Evolutionary conservation across 2,888 invertebrate genomes (phyloP).

Genomic region (Selenia dentaria): DNA sequence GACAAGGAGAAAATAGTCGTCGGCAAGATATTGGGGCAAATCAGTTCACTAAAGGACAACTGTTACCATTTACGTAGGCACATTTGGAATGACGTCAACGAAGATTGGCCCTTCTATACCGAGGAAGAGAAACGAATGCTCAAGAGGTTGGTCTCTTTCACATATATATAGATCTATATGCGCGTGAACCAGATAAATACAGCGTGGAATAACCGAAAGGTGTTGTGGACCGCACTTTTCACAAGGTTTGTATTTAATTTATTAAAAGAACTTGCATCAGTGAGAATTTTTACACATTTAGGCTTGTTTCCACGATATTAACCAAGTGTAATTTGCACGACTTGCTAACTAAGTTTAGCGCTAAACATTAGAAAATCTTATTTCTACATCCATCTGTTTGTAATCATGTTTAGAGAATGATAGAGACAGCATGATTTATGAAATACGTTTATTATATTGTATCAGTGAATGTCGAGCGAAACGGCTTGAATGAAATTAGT

Average conservation of each 20-base stretch:
- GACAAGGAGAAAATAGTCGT: slow-evolving; percentile 92
- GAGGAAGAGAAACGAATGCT: slow-evolving; percentile 95
- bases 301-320: too few species aligned
- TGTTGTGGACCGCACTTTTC: neutral
- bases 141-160: slow-evolving; percentile 86
- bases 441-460: too few species aligned
- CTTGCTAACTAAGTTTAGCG: too few species aligned
- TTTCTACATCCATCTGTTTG: too few species aligned
- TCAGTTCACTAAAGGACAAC: slow-evolving; percentile 94
- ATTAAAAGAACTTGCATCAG: neutral
- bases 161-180: neutral
- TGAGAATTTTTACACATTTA: too few species aligned
- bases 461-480: too few species aligned
- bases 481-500: too few species aligned
- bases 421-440: too few species aligned
- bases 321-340: too few species aligned
- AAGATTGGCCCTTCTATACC: slow-evolving; percentile 97
- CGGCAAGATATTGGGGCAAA: slow-evolving; percentile 91
- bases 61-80: slow-evolving; percentile 94
- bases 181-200: neutral
- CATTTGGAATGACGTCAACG: slow-evolving; percentile 96
- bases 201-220: neutral
- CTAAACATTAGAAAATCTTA: too few species aligned
- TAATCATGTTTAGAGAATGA: too few species aligned
- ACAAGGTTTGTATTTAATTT: neutral